These are phyloP conservation scores for Limnephilus auricula DNA, from an alignment of 2,888 invertebrate genomes.

Conservation along the genomic window DNA sequence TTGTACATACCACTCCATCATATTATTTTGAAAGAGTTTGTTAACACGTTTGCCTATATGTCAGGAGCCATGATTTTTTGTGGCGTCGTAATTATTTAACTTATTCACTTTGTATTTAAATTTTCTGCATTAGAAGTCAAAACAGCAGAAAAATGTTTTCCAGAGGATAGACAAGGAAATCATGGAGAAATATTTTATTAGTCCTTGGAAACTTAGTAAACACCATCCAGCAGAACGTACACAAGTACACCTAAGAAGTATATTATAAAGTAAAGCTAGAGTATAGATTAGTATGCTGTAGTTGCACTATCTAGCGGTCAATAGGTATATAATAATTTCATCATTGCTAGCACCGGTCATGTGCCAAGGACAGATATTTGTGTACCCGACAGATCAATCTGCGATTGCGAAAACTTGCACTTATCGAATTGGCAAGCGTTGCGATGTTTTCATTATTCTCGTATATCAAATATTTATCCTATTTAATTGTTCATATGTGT, in stretches of 20 bases:
- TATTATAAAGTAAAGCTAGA: too few relatives aligned
- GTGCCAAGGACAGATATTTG: slow-evolving; percentile 4
- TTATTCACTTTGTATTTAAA: too few relatives aligned
- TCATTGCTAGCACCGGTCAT: not conserved
- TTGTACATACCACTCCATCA: too few relatives aligned
- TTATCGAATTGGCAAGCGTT: not conserved
- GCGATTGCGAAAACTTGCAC: not conserved
- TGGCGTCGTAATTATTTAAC: too few relatives aligned
- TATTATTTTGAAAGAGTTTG: not conserved
- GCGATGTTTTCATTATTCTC: not conserved
- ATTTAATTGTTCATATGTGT: not conserved
- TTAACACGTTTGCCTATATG: not conserved
- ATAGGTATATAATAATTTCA: not conserved
- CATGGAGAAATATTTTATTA: not conserved
- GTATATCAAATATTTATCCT: not conserved
- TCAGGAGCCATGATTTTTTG: not conserved
- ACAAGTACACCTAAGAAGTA: too few relatives aligned
- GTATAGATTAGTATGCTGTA: not conserved
- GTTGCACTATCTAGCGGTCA: not conserved
- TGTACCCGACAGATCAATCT: not conserved
- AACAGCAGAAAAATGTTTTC: too few relatives aligned
- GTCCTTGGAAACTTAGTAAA: not conserved
- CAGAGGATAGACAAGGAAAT: too few relatives aligned
- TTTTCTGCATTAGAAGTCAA: too few relatives aligned
- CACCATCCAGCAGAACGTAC: not conserved